phyloP scores from a whole-genome alignment of 2,113 vertebrate genomes.

The Nanger granti region DNA sequence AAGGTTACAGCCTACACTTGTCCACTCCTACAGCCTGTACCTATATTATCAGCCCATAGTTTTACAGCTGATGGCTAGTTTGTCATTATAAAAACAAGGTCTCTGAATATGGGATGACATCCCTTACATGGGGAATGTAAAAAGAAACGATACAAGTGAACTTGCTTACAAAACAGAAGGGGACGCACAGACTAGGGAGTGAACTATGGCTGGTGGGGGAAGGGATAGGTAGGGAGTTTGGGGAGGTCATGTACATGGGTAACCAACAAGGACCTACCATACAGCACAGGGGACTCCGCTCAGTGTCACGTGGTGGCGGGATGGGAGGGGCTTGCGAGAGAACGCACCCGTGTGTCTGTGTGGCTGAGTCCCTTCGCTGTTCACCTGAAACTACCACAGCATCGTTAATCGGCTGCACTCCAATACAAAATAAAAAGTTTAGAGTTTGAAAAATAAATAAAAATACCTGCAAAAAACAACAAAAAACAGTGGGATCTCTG shows the following conservation, averaged over 20 bases:
- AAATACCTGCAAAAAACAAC: background rate
- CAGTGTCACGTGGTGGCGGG: background rate
- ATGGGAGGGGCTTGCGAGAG: background rate
- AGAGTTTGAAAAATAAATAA: background rate
- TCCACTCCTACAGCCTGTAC: background rate
- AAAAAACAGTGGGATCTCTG: background rate
- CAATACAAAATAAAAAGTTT: background rate
- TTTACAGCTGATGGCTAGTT: accelerated
- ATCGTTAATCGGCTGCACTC: background rate
- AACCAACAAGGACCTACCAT: background rate
- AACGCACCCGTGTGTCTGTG: accelerated
- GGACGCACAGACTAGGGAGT: background rate
- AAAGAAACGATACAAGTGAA: background rate
- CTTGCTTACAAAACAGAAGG: background rate
- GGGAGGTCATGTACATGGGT: background rate
- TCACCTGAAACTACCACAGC: background rate
- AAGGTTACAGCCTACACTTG: background rate
- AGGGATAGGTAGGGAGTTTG: background rate
- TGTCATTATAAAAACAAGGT: background rate
- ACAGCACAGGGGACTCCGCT: background rate
- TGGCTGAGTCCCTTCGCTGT: background rate
- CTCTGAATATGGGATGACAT: background rate
- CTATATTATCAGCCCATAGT: background rate
- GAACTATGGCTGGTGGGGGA: accelerated
- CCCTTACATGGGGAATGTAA: background rate